Conservation (phyloP, 2,797 vertebrate species). For the Babyrousa celebensis region DNA sequence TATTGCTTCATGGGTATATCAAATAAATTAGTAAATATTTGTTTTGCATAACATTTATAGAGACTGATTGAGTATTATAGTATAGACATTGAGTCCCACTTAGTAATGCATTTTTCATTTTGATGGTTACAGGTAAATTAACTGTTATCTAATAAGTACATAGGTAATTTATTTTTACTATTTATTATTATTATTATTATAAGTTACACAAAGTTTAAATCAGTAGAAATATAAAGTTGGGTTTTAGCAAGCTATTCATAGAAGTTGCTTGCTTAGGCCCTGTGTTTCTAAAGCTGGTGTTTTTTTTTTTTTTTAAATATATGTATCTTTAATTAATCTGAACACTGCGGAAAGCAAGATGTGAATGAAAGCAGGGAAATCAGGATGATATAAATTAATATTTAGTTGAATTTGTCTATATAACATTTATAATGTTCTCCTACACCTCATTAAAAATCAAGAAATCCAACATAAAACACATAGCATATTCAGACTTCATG, state of each 20-base stretch:
- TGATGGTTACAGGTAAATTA: not conserved
- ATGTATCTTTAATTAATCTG: not conserved
- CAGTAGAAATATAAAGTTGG: not conserved
- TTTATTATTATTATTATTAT: not conserved
- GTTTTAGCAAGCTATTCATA: not conserved
- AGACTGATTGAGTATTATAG: not conserved
- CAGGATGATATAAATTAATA: not conserved
- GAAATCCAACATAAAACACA: not conserved
- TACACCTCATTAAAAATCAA: not conserved
- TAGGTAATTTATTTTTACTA: not conserved
- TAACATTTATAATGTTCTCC: not conserved
- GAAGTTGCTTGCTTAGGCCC: not conserved
- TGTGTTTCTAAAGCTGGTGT: not conserved
- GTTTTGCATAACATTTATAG: not conserved
- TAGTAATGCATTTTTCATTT: slow-evolving; percentile 20
- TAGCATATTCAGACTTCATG: not conserved
- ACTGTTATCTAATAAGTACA: not conserved
- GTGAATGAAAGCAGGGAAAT: not conserved
- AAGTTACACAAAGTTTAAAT: not conserved
- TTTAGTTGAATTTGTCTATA: not conserved
- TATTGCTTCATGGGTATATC: not conserved
- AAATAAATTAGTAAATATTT: not conserved
- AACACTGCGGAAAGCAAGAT: not conserved
- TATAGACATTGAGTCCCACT: not conserved
- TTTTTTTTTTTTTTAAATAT: not conserved